phyloP scores from a whole-genome alignment of 2,888 invertebrate species.

The Parnassius orleans region DNA sequence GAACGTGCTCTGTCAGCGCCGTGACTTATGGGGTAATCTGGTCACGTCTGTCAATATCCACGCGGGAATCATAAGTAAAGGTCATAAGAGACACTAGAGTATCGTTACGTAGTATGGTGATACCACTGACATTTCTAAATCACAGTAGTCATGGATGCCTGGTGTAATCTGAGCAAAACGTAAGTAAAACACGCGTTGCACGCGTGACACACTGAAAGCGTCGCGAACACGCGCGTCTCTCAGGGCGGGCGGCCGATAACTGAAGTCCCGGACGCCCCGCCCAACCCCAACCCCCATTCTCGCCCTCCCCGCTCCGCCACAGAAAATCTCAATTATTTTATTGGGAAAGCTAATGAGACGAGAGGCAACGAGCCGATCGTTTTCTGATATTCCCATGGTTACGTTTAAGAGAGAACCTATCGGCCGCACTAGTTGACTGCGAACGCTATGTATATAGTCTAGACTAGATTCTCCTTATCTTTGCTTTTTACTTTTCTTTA shows the following conservation, averaged over 20 bases:
- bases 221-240: conserved; percentile 54
- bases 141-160: not conserved
- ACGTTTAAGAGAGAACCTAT: conserved; percentile 27
- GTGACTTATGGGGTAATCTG: conserved; percentile 1
- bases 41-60: not conserved
- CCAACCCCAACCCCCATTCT: conserved; percentile 41
- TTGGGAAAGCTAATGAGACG: conserved; percentile 79
- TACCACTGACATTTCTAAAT: conserved; percentile 20
- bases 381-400: conserved; percentile 53
- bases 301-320: conserved; percentile 50
- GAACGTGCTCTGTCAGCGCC: not conserved
- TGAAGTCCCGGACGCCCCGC: conserved; percentile 49
- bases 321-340: conserved; percentile 79
- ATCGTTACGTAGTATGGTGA: conserved; percentile 3
- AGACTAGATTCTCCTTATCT: conserved; percentile 2
- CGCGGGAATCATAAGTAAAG: not conserved
- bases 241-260: conserved; percentile 69
- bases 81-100: not conserved
- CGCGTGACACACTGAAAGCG: conserved; percentile 36
- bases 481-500: not conserved
- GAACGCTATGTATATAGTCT: not conserved
- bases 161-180: conserved; percentile 19
- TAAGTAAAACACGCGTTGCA: conserved; percentile 28
- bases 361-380: conserved; percentile 57
- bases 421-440: conserved; percentile 6